Percentiles rank a stretch among this genome's conserved stretches.
Conservation (phyloP, 2,113 vertebrate genomes). For the Ictalurus furcatus region DNA sequence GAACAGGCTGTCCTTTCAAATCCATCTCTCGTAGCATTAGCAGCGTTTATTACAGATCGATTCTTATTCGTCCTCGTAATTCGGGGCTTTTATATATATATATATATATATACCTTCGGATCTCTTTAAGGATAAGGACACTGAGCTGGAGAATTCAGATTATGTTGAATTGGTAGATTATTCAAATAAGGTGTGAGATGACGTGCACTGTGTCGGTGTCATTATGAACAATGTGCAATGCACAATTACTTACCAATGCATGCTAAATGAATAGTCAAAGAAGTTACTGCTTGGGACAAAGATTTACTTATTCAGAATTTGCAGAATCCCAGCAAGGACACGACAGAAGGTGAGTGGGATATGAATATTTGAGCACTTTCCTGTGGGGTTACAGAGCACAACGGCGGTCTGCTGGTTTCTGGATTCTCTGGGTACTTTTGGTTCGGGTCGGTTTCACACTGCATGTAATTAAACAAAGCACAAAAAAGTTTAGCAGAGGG, state of each 20-base stretch:
- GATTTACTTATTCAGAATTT: neutral
- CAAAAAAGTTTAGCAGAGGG: neutral
- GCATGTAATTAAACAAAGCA: neutral
- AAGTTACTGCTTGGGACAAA: conserved; percentile 4
- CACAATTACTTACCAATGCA: neutral
- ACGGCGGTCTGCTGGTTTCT: neutral
- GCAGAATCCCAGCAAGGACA: neutral
- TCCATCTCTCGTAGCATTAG: neutral
- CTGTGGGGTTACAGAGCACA: conserved; percentile 2
- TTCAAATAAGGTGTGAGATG: neutral
- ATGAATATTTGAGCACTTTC: conserved; percentile 12
- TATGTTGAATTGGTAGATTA: neutral
- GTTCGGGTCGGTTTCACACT: neutral
- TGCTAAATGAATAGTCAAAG: neutral
- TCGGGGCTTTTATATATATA: neutral
- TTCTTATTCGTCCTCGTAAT: conserved; percentile 1
- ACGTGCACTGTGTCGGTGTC: neutral
- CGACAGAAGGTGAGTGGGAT: conserved; percentile 26
- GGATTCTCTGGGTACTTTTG: conserved; percentile 1
- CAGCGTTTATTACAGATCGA: neutral
- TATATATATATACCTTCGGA: too few species aligned
- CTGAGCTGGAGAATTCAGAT: neutral
- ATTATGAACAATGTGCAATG: neutral
- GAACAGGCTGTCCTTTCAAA: conserved; percentile 3
- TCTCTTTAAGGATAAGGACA: neutral